Percentiles rank a stretch among this genome's conserved stretches.
Evolutionary conservation across 2,888 invertebrate genomes (phyloP).

Genomic region (Danaus chrysippus): DNA sequence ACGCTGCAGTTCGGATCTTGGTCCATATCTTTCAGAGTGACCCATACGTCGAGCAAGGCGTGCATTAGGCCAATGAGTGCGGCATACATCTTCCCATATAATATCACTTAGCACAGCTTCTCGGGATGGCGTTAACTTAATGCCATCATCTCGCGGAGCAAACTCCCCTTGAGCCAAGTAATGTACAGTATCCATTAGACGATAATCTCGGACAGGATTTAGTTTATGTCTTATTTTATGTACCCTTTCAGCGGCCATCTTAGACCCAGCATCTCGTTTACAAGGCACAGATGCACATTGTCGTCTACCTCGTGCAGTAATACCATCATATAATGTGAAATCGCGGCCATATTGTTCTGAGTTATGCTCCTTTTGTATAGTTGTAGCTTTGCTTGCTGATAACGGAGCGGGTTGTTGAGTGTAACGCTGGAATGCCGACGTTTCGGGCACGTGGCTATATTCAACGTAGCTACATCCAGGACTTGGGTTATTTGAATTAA

Average conservation of each 20-base stretch:
- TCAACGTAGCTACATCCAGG: constrained; percentile 69
- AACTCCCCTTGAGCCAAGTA: constrained; percentile 74
- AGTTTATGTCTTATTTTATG: constrained; percentile 70
- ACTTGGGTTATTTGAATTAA: constrained; percentile 42
- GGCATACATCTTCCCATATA: constrained; percentile 73
- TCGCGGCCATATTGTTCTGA: constrained; percentile 72
- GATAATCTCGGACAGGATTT: constrained; percentile 69
- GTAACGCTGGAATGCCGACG: constrained; percentile 68
- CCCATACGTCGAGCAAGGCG: constrained; percentile 57
- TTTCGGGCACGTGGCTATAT: constrained; percentile 69
- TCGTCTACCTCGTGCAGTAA: constrained; percentile 64
- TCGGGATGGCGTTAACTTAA: constrained; percentile 68
- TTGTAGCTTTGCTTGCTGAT: constrained; percentile 61
- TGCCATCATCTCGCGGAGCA: constrained; percentile 71
- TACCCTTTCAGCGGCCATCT: constrained; percentile 65
- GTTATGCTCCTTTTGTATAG: constrained; percentile 66
- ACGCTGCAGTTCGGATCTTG: constrained; percentile 62
- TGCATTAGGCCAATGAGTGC: constrained; percentile 71
- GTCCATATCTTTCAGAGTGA: constrained; percentile 56
- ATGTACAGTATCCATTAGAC: constrained; percentile 73
- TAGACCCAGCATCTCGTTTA: constrained; percentile 60
- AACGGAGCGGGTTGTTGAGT: constrained; percentile 56
- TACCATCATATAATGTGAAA: constrained; percentile 69
- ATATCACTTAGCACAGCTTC: constrained; percentile 74
- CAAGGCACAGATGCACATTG: constrained; percentile 69